Evolutionary conservation across 2,797 vertebrate genomes (phyloP), one percentile per base, ranked within the genome.

Genomic region (Xenops minutus): DNA sequence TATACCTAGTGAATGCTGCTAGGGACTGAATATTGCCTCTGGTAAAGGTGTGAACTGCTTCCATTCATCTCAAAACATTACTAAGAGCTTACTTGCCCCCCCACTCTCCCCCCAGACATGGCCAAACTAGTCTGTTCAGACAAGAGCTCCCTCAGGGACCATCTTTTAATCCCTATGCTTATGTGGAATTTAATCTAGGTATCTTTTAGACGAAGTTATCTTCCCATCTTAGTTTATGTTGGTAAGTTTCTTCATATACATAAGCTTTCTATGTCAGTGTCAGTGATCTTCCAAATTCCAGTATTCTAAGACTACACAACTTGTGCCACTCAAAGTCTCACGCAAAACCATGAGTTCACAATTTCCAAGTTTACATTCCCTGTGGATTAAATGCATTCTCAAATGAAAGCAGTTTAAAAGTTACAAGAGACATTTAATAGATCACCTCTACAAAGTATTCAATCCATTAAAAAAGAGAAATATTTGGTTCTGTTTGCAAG

Each of bases 321-420:
- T 6, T 0, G 20, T 30, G 46, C 36, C 71, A 69, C 52, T 3
- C 68, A 34, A 75, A 74, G n/a, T 63, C 32, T 85, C 30, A 12
- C 7, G 49, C 37, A 84, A 93, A 88, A 67, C 27, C 51, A 29
- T 5, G 36, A 84, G 81, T 58, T 75, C 36, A 66, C 14, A 3
- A 55, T 66, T 86, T 68, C 62, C 58, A 90, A 78, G 62, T 86
- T 88, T 78, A 75, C n/a, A 17, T 63, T 85, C 73, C 63, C 59
- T 11, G n/a, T 34, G 51, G 79, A 95, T 90, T 89, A 95, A 96
- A 82, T 6, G 41, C 46, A 92, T 91, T 93, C 75, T 71, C 75
- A 94, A 89, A 86, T 19, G 51, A 93, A 93, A 94, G 88, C 43
- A 22, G 55, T 81, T 86, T 88, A 88, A 82, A 94, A 95, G 62